Conservation (phyloP, 2,888 invertebrate genomes). For the Smittia sp. region DNA sequence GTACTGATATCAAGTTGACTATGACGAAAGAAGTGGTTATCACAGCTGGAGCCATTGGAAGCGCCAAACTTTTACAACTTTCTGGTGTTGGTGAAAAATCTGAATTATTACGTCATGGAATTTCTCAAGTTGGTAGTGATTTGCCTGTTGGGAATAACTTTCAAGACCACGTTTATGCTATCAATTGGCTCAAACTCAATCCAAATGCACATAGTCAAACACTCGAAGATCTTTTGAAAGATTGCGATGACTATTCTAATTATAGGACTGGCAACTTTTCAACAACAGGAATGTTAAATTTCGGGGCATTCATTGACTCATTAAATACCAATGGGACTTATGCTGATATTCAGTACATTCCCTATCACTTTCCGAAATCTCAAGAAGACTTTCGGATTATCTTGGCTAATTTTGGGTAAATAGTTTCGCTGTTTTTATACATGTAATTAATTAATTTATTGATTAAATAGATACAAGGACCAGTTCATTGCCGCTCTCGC, state of each 20-base stretch:
- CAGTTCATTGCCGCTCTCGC: neutral
- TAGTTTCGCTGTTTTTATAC: too few relatives aligned
- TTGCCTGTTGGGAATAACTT: neutral
- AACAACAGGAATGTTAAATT: neutral
- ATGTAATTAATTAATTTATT: too few relatives aligned
- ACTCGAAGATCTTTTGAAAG: neutral
- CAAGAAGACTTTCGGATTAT: neutral
- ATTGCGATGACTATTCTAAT: too few relatives aligned
- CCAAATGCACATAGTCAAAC: neutral
- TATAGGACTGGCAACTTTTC: neutral
- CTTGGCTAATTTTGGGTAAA: neutral
- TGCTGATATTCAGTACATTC: neutral
- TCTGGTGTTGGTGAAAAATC: neutral
- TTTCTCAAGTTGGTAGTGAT: neutral
- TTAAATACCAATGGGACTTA: neutral
- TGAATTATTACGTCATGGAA: neutral
- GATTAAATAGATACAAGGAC: too few relatives aligned
- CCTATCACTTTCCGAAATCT: neutral
- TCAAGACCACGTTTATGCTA: neutral
- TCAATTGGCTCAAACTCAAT: neutral
- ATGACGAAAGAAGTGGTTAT: conserved; percentile 58
- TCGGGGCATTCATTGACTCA: neutral
- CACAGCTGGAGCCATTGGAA: neutral
- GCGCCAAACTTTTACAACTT: neutral
- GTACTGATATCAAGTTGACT: conserved; percentile 43